Base-by-base conservation (phyloP, 1,140 invertebrate genomes). In the Leucophenga varia region DNA sequence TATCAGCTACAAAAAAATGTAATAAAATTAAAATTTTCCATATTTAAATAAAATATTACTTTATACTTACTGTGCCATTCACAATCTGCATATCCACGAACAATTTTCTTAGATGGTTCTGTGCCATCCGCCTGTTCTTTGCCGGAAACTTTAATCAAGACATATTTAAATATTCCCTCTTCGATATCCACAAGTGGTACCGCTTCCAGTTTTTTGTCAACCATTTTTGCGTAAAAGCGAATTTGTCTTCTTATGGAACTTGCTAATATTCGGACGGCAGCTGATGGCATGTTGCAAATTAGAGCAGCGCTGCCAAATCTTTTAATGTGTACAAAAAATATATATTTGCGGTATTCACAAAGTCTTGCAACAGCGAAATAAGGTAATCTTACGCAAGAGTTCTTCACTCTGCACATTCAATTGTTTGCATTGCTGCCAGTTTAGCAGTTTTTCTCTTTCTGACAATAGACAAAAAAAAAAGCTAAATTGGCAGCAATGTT, bases 81-180 rank as follows among this genome's bases (percentile, higher is more conserved):
- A 43, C 82, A 83, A 52, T 80, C 79, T 0, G 64, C 75, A 60
- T 87, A 86, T 16, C 89, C 89, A 13, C 90, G 79, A 12, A 92
- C 87, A 20, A 92, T 83, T 34, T 77, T 76, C 68, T 88, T 90
- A 14, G 64, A 77, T 20, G 71, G 49, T 47, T 68, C 61, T 5
- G 47, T 61, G 4, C 60, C 68, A 42, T 63, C 52, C 2, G 40
- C 7, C 12, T 42, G 13, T 14, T 80, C 78, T 3, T 61, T 56
- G 30, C 75, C 78, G 43, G 79, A 77, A 1, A 92, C 81, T 58
- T 88, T 83, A 22, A 93, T 85, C n/a, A 93, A 76, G 55, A 93
- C 84, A 61, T 93, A 94, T 67, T 94, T 94, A 61, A 91, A 93
- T 38, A 80, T 80, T 21, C 90, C 90, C 49, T 76, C 58, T 55